Evolutionary conservation across 2,797 vertebrate species (phyloP), one percentile per base, ranked within the genome.

Genomic region (Amphiprion clarkii): DNA sequence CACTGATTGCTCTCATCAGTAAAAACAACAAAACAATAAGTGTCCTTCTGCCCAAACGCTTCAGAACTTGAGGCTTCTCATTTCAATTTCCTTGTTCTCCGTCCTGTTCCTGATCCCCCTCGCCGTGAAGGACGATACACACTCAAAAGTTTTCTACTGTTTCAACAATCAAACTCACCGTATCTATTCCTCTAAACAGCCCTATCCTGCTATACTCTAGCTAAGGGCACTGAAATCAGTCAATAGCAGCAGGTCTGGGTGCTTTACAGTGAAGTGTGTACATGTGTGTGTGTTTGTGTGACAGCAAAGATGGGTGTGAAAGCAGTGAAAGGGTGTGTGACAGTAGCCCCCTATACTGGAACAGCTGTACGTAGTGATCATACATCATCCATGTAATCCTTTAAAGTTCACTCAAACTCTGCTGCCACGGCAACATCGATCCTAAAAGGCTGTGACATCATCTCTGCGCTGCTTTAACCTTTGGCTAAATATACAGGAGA

Each of bases 401-500:
- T 67, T 48, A 27, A 62, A 78, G 61, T 76, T 66, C 48, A 72
- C 68, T 87, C 71, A 77, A 79, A 79, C 77, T 69, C 82, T 74
- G 84, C 78, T 71, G 84, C 79, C 64, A 67, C 17, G 62, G 85
- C 68, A 78, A 84, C 75, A 76, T 76, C 69, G 59, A 82, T 77
- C 77, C 67, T 67, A 84, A 87, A 80, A 91, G 62, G 82, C 86
- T 71, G 78, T 36, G 81, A 82, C 77, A 54, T 86, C 81, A 59
- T 87, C 78, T 89, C 84, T 74, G 80, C 64, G 48, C 81, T 59
- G 76, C 80, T 85, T 90, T 90, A 91, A 87, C 89, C 92, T 94
- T 93, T 93, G 93, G 93, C 92, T 94, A 92, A 91, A 90, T 79
- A 88, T 77, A 88, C 80, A 89, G 76, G 76, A 79, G 84, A 83